Evolutionary conservation across 2,888 invertebrate species (phyloP).

Genomic region (Lepetodrilus schrolli): DNA sequence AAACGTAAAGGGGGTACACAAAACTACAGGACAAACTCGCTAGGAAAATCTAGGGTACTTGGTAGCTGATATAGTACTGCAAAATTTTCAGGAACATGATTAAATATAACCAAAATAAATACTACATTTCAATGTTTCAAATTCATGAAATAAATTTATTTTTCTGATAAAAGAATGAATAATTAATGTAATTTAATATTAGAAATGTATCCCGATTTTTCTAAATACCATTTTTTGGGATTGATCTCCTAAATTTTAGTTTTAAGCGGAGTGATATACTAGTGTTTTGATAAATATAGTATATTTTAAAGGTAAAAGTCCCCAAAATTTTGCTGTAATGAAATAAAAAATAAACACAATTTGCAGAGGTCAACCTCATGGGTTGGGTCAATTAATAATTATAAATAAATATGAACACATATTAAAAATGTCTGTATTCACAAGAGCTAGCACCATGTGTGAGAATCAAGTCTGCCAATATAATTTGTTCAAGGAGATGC

Average conservation of each 20-base stretch:
- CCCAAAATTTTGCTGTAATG: neutral
- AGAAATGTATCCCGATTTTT: neutral
- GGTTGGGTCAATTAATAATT: slow-evolving; percentile 17
- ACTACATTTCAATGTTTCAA: neutral
- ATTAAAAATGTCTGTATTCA: slow-evolving; percentile 24
- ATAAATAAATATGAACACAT: slow-evolving; percentile 27
- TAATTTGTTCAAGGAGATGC: neutral
- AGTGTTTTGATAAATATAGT: neutral
- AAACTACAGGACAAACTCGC: slow-evolving; percentile 11
- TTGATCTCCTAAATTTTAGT: neutral
- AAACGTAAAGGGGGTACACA: neutral
- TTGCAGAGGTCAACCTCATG: slow-evolving; percentile 14
- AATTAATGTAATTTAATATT: too few relatives aligned
- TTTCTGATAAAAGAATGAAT: too few relatives aligned
- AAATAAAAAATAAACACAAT: slow-evolving; percentile 1
- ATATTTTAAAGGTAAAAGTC: neutral
- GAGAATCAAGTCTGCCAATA: slow-evolving; percentile 21
- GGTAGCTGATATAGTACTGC: neutral
- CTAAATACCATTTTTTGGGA: neutral
- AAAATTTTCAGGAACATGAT: slow-evolving; percentile 1
- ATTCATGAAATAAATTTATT: too few relatives aligned
- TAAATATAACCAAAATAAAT: neutral
- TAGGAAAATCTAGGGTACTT: slow-evolving; percentile 8
- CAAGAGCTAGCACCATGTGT: slow-evolving; percentile 23
- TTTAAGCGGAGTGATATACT: neutral